Base-by-base conservation (phyloP, 2,113 vertebrate species). In the Neodon shergylaensis region DNA sequence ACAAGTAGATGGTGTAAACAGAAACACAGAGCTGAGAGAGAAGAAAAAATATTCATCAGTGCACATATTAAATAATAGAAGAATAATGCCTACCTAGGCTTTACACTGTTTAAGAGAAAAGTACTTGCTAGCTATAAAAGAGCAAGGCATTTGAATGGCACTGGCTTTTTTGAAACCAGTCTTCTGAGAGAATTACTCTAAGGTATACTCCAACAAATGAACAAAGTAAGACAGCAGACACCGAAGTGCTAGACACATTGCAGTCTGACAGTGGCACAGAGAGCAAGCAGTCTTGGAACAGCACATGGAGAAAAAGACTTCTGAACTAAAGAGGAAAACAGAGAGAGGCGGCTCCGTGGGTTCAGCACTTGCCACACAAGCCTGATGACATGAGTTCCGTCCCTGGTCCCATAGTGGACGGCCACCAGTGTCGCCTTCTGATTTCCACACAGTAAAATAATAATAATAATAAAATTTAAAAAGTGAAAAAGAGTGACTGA, bases 171-270 rank as follows among this genome's bases (percentile, higher is more conserved):
- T 58, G 5, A 82, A 39, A 39, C 39, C 28, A 4, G 83, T 26
- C 88, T 73, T 47, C 77, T 93, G 77, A 91, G 88, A 74, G 66
- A 85, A 52, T 76, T 81, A 72, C 47, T 63, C 54, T 52, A 91
- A 39, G 36, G 93, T 73, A 1, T 22, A 33, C 36, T 91, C 44
- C 44, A 95, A 39, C 42, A 90, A 77, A 68, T 92, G 31, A 87
- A 16, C 49, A 65, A 24, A 61, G 2, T 44, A 87, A 42, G 47
- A 86, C 39, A 88, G 70, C 77, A 42, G 13, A 61, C 22, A 33
- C 33, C 14, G 7, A 24, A n/a, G 10, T 3, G 13, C 63, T 66
- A 4, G 31, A 65, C 65, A 11, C 61, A 19, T 49, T 79, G 36
- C 63, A 77, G 9, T 44, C n/a, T 4, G 7, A 1, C 47, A 22